Evolutionary conservation across 1,140 invertebrate genomes (phyloP).

Genomic region (Philopotamus ludificatus): DNA sequence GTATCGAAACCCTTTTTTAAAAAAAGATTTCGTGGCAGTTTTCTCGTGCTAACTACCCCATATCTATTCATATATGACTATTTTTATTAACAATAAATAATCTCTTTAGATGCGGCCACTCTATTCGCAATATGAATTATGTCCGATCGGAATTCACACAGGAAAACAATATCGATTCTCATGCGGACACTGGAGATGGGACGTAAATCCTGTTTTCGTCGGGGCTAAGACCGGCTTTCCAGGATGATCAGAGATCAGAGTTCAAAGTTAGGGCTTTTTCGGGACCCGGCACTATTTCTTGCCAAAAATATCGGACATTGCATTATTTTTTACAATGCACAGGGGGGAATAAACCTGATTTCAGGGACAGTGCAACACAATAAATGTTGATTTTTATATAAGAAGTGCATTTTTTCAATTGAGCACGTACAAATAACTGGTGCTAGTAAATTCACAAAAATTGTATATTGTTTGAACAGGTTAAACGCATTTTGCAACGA

Average conservation of each 20-base stretch:
- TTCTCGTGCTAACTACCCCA: neutral
- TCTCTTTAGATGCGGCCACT: slow-evolving; percentile 28
- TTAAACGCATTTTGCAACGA: neutral
- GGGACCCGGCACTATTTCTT: neutral
- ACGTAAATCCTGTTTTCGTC: slow-evolving; percentile 31
- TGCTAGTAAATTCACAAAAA: too few relatives aligned
- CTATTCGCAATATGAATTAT: slow-evolving; percentile 41
- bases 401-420: slow-evolving; percentile 8
- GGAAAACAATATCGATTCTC: slow-evolving; percentile 28
- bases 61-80: neutral
- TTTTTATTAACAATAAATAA: slow-evolving; percentile 10
- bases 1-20: too few relatives aligned
- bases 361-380: slow-evolving; percentile 3
- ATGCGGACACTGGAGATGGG: slow-evolving; percentile 22
- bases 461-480: too few relatives aligned
- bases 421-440: slow-evolving; percentile 2
- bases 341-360: slow-evolving; percentile 15
- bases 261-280: slow-evolving; percentile 20
- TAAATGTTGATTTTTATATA: slow-evolving; percentile 25
- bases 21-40: neutral
- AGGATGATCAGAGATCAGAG: slow-evolving; percentile 26
- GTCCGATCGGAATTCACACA: slow-evolving; percentile 37
- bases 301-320: slow-evolving; percentile 23
- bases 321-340: slow-evolving; percentile 22
- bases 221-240: slow-evolving; percentile 14